phyloP scores from a whole-genome alignment of 2,797 vertebrate species.

The Alectoris magna region DNA sequence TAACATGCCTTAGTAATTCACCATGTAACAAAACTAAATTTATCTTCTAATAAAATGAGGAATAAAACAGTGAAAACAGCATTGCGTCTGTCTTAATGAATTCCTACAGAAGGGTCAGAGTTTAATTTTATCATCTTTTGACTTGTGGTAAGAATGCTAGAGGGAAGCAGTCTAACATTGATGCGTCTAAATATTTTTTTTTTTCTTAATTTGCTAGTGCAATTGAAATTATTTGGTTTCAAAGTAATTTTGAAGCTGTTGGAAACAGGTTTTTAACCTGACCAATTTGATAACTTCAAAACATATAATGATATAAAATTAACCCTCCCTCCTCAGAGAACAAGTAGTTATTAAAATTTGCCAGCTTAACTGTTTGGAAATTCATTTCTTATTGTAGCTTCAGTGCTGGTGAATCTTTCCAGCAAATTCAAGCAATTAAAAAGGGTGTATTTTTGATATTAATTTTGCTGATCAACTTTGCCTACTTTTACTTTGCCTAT shows the following conservation, averaged over 20 bases:
- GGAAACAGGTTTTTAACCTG: neutral
- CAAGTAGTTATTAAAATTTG: neutral
- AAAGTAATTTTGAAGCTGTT: neutral
- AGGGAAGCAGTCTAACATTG: neutral
- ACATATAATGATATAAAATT: neutral
- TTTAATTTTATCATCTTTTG: neutral
- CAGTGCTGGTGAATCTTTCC: neutral
- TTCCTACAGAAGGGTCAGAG: neutral
- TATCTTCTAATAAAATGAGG: neutral
- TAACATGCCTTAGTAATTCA: neutral
- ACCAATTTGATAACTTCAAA: neutral
- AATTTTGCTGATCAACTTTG: neutral
- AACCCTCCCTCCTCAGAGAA: neutral
- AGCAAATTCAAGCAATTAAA: neutral
- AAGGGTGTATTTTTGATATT: neutral
- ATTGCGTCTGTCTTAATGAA: neutral
- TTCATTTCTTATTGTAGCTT: neutral
- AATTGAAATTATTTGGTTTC: constrained; percentile 10
- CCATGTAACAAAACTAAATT: neutral
- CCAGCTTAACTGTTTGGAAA: neutral
- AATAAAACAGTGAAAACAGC: neutral
- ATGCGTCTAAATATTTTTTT: neutral
- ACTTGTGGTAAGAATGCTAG: neutral
- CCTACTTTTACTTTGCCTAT: neutral
- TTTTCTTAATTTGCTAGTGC: neutral